Evolutionary conservation across 2,888 invertebrate species (phyloP).

Genomic region (Drosophila eohydei): DNA sequence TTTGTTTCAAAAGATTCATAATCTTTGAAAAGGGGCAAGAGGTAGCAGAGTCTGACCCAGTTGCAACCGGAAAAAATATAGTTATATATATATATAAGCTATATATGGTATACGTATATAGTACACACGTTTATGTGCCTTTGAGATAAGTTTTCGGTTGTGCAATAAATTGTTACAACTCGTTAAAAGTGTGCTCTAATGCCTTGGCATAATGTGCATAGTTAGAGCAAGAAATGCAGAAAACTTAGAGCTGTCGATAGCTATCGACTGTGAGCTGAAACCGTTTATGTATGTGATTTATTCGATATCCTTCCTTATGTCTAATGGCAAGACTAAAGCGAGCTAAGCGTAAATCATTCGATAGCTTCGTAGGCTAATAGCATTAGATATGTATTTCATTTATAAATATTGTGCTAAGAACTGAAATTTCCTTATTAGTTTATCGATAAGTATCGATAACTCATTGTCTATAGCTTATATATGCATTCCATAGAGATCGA

Average conservation of each 20-base stretch:
- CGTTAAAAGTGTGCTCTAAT: constrained; percentile 3
- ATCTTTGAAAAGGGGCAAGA: constrained; percentile 52
- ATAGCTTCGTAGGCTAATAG: no score
- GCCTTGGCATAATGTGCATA: constrained; percentile 9
- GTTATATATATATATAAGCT: not conserved
- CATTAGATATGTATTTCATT: no score
- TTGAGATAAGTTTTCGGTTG: constrained; percentile 8
- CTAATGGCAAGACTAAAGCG: not conserved
- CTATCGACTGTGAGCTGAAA: not conserved
- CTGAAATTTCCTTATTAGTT: no score
- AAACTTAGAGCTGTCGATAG: not conserved
- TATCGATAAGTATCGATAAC: no score
- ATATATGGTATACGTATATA: not conserved
- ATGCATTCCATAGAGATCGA: no score
- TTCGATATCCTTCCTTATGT: not conserved
- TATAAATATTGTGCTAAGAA: no score
- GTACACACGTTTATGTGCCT: not conserved
- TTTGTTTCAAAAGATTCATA: constrained; percentile 56
- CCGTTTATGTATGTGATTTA: not conserved
- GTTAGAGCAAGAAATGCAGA: not conserved
- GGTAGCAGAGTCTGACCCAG: constrained; percentile 53
- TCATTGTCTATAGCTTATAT: no score
- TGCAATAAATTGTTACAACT: constrained; percentile 8
- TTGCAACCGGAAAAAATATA: constrained; percentile 28
- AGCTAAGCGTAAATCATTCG: no score